phyloP scores from a whole-genome alignment of 1,140 invertebrate species.

The Pseudomyrmex cubaensis region DNA sequence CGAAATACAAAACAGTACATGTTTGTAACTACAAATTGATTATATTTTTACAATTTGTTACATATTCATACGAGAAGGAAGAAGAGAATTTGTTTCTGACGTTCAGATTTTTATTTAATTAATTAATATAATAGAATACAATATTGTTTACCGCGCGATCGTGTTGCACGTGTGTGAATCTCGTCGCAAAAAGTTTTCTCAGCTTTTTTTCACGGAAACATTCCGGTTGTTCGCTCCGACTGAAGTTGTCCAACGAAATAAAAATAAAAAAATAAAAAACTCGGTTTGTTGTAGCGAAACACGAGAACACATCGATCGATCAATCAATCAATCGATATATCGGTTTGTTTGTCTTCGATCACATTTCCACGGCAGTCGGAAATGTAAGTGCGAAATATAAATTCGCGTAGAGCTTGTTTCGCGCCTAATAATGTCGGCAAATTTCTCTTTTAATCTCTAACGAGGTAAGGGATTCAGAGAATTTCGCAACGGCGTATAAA shows the following conservation, averaged over 20 bases:
- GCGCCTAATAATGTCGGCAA: neutral
- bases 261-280: neutral
- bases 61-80: too few species aligned
- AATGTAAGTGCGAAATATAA: neutral
- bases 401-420: neutral
- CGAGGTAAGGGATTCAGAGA: neutral
- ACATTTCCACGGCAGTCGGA: neutral
- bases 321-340: neutral
- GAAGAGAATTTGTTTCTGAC: too few species aligned
- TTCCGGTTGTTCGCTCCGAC: neutral
- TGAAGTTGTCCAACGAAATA: constrained; percentile 32
- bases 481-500: neutral
- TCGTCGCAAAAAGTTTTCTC: neutral
- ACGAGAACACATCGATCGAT: neutral
- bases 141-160: constrained; percentile 2
- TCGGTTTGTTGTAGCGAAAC: constrained; percentile 9
- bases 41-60: neutral
- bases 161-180: neutral
- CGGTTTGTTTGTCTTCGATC: neutral
- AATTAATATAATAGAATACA: too few species aligned
- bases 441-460: constrained; percentile 19
- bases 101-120: too few species aligned
- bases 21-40: neutral
- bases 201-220: neutral
- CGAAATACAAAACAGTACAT: neutral